A percentile compares a stretch with the other conserved stretches of the same genome.
Conservation (phyloP, 2,888 invertebrate species). For the Trichogramma dendrolimi region DNA sequence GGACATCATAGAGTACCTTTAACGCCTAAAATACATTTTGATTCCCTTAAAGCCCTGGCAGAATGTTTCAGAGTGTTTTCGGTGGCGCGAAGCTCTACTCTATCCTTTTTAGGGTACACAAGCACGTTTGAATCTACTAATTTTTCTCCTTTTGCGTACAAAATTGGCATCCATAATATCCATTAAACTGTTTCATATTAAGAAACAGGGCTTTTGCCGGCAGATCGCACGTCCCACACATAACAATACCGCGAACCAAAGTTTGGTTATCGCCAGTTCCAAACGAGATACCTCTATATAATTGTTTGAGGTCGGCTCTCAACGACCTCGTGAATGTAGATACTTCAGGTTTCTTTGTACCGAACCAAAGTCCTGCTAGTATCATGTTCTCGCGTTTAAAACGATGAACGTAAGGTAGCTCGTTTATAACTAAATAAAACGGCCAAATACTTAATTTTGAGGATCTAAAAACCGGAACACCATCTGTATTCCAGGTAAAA, state of each 20-base stretch:
- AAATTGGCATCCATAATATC: background rate
- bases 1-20: background rate
- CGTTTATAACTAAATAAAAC: slow-evolving; percentile 23
- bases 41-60: background rate
- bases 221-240: slow-evolving; percentile 4
- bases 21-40: background rate
- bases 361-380: slow-evolving; percentile 25
- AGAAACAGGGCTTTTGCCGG: slow-evolving; percentile 5
- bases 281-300: background rate
- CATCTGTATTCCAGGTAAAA: slow-evolving; percentile 26
- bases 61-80: background rate
- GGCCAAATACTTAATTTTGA: slow-evolving; percentile 27
- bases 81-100: background rate
- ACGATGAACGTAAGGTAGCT: slow-evolving; percentile 13
- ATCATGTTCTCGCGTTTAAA: slow-evolving; percentile 20
- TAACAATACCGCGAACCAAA: too few species aligned
- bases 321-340: slow-evolving; percentile 14
- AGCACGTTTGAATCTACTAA: too few species aligned
- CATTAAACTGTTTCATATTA: slow-evolving; percentile 7
- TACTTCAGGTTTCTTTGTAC: slow-evolving; percentile 19
- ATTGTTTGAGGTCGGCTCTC: too few species aligned
- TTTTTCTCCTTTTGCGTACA: background rate
- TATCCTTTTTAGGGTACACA: background rate
- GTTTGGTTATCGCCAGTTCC: background rate
- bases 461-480: slow-evolving; percentile 24